Evolutionary conservation across 2,888 invertebrate species (phyloP).

Genomic region (Drosophila differens): DNA sequence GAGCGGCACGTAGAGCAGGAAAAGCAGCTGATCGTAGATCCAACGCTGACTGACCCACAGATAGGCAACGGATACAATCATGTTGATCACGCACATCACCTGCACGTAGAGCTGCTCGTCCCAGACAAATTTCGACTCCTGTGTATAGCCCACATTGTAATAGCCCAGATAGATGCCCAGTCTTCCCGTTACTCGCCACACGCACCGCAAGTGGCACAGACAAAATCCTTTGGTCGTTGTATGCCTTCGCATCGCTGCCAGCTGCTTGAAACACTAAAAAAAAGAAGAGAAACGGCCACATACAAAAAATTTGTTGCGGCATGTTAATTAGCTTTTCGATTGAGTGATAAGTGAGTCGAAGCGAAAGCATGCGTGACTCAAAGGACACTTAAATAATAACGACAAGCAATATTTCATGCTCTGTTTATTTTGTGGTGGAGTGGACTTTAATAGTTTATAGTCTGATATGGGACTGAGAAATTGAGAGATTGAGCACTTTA

Average conservation of each 20-base stretch:
- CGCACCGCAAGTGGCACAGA: constrained; percentile 58
- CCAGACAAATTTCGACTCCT: constrained; percentile 25
- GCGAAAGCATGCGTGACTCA: constrained; percentile 1
- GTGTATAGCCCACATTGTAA: constrained; percentile 50
- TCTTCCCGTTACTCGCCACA: constrained; percentile 47
- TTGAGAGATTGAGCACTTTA: constrained; percentile 73
- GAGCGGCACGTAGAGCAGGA: constrained; percentile 51
- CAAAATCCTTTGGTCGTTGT: constrained; percentile 56
- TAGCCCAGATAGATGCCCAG: constrained; percentile 59
- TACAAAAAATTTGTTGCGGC: not conserved
- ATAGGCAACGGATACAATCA: constrained; percentile 31
- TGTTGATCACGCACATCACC: constrained; percentile 35
- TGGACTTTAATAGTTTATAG: constrained; percentile 61
- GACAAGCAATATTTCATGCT: constrained; percentile 70
- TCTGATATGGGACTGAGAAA: constrained; percentile 53
- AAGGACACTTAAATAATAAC: constrained; percentile 48
- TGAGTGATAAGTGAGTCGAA: constrained; percentile 28
- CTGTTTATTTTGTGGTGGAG: constrained; percentile 60
- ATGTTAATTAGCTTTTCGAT: constrained; percentile 33
- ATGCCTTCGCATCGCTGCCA: constrained; percentile 45
- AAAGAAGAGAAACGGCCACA: not conserved
- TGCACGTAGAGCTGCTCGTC: constrained; percentile 65
- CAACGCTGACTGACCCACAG: constrained; percentile 53
- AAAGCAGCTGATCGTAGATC: constrained; percentile 51
- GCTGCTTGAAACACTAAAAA: constrained; percentile 39